Evolutionary conservation across 37 sponge, comb jelly and placozoan species (phyloP), one percentile per base, ranked within the genome.

Genomic region (Halichondria panicea): DNA sequence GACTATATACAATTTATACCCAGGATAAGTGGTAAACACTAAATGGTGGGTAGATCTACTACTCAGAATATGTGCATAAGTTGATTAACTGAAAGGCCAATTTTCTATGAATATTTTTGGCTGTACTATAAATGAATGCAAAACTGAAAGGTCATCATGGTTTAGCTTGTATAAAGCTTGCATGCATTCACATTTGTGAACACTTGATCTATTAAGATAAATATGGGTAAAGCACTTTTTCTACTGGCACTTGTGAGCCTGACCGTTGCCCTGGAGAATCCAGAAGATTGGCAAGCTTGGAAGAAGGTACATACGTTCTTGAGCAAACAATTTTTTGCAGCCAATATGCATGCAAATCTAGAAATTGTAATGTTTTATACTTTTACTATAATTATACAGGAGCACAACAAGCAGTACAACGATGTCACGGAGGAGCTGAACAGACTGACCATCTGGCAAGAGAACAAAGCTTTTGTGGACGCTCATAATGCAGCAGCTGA

Each of bases 401-500:
- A n/a, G n/a, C n/a, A n/a, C n/a, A 83, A 83, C 2, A 75, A 77
- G 67, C 37, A 43, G 37, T 89, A 89, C 71, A 22, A 36, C 1
- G 73, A 37, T 57, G 75, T 73, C 1, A n/a, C 24, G 6, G 63
- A 64, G 37, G 84, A 83, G 50, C 61, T 74, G 1, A 44, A 40
- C 5, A 66, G 84, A 0, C 74, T 71, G 28, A 55, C 55, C 57
- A 82, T 77, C 48, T 88, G 77, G 78, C 70, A 77, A 55, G 65
- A 66, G 0, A 81, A 88, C 83, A 77, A 70, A 73, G 72, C 72
- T 57, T 77, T 44, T 36, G 56, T 88, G 0, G 83, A 82, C 0
- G 74, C 66, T 22, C 89, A 89, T 54, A 84, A 89, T 67, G 37
- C 19, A 15, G 40, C 71, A 33, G 84, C 80, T 1, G 71, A 83